These are phyloP conservation scores for Phymanthus crucifer DNA, from an alignment of 92 coral and sea anemone species.

Conservation along the genomic window DNA sequence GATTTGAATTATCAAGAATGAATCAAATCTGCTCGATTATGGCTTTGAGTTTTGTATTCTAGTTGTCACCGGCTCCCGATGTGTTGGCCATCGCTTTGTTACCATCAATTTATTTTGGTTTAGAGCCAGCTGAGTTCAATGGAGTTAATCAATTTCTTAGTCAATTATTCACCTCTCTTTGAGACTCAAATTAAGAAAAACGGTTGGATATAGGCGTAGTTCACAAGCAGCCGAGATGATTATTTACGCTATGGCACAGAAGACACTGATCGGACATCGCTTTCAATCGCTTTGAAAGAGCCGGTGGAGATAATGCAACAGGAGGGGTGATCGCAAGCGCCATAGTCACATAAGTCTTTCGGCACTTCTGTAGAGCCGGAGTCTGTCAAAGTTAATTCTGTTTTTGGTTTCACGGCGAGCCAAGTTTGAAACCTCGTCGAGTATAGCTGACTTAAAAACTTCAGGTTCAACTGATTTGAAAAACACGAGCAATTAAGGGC, in stretches of 20 bases:
- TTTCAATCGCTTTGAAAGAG: constrained; percentile 7
- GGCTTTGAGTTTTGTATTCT: constrained; percentile 7
- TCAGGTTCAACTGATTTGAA: neutral
- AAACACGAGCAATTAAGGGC: constrained; percentile 1
- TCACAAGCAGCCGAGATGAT: constrained; percentile 1
- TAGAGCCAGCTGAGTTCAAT: constrained; percentile 4
- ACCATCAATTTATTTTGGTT: neutral
- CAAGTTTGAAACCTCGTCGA: neutral
- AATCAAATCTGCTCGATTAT: neutral
- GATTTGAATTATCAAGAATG: no score
- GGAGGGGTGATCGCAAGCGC: neutral
- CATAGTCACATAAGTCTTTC: neutral
- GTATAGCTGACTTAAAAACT: neutral
- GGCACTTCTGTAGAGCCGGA: neutral
- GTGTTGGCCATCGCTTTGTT: constrained; percentile 5
- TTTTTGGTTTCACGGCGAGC: neutral
- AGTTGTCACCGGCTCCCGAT: neutral
- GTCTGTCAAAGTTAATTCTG: neutral
- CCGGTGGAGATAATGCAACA: neutral
- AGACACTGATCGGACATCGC: neutral
- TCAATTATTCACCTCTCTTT: constrained; percentile 11
- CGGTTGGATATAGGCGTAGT: constrained; percentile 12
- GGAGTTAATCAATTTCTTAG: neutral
- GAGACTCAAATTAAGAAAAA: constrained; percentile 8
- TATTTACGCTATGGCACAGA: constrained; percentile 2